These are phyloP conservation scores for Drosophila seclusa DNA, from an alignment of 2,888 invertebrate genomes.

Conservation along the genomic window DNA sequence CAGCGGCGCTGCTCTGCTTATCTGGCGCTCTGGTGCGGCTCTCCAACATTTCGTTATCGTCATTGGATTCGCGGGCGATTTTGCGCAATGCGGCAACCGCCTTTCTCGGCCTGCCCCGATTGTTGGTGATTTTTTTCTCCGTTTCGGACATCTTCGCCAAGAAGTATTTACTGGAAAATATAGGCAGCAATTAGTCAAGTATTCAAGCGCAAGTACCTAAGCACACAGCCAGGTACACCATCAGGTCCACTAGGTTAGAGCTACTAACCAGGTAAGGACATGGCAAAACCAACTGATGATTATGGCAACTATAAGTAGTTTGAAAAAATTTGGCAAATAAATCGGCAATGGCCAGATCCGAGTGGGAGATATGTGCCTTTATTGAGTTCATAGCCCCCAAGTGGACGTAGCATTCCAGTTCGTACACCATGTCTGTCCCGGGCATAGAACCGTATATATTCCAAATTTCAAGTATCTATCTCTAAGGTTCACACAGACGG, in stretches of 20 bases:
- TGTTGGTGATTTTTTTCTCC: slow-evolving; percentile 39
- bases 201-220: not conserved
- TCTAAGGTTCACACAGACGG: not conserved
- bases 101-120: slow-evolving; percentile 49
- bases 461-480: not conserved
- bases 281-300: too few species aligned
- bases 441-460: not conserved
- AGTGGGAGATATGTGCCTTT: not conserved
- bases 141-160: slow-evolving; percentile 55
- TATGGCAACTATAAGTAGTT: too few species aligned
- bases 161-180: slow-evolving; percentile 37
- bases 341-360: too few species aligned
- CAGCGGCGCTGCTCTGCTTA: slow-evolving; percentile 4
- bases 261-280: too few species aligned
- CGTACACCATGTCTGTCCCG: not conserved
- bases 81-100: slow-evolving; percentile 34
- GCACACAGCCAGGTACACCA: too few species aligned
- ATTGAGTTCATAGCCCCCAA: not conserved
- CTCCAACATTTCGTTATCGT: slow-evolving; percentile 31
- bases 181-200: not conserved
- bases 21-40: not conserved
- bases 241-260: too few species aligned
- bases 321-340: too few species aligned
- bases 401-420: not conserved
- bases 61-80: slow-evolving; percentile 21